phyloP scores from a whole-genome alignment of 2,797 vertebrate genomes.

The Chrosomus eos region DNA sequence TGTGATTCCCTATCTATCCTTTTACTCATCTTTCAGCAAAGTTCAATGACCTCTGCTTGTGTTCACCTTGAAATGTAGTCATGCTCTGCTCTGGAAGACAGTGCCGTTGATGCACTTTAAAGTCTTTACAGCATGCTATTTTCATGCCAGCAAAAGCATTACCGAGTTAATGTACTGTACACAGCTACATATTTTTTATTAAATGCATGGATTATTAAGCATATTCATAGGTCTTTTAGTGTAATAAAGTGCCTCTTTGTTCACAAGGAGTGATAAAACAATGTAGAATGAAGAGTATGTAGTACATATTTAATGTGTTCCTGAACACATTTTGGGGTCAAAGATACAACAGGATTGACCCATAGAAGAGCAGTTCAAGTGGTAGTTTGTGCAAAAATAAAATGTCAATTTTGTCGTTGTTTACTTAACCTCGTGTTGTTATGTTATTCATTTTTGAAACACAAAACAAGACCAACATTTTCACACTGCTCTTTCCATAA shows the following conservation, averaged over 20 bases:
- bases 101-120: not conserved
- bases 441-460: not conserved
- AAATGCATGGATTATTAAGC: not conserved
- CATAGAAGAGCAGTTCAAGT: not conserved
- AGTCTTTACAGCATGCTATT: not conserved
- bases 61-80: conserved; percentile 22
- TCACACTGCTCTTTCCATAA: not conserved
- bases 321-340: not conserved
- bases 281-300: not conserved
- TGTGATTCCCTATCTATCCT: conserved; percentile 38
- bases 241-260: not conserved
- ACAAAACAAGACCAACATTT: not conserved
- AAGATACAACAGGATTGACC: not conserved
- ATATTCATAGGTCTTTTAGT: not conserved
- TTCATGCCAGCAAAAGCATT: not conserved
- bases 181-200: not conserved
- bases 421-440: not conserved
- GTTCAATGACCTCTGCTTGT: not conserved
- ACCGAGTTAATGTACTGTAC: not conserved
- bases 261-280: not conserved
- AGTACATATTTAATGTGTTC: not conserved
- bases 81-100: not conserved
- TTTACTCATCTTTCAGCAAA: conserved; percentile 26
- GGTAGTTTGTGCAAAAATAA: not conserved
- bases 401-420: too few relatives aligned